Evolutionary conservation across 2,888 invertebrate species (phyloP), one percentile per base, ranked within the genome.

Genomic region (Caenorhabditis becei): DNA sequence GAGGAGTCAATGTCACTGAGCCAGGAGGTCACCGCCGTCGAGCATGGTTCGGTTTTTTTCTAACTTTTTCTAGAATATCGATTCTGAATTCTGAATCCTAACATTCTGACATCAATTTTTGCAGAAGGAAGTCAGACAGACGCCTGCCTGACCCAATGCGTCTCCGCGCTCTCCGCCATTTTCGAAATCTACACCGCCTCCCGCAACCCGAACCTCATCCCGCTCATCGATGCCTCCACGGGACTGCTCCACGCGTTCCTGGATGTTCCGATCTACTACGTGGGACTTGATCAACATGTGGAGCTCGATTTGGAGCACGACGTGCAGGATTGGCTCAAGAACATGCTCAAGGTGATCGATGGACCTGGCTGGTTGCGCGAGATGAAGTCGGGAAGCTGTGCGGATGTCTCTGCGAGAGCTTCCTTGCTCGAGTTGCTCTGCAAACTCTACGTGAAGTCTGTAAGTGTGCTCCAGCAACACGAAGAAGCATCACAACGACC

Each of bases 211-310:
- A 35, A 54, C 7, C 62, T 67, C n/a, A 71, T 85, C 11, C 77
- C 75, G 0, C 69, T 85, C 14, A 77, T 85, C 53, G 78, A 80
- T 63, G 53, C 80, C 61, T 71, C 69, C 65, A 83, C 74, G 16
- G 49, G 49, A 2, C 67, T 80, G 44, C 66, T 81, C 10, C 61
- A 79, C 44, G 54, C 62, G 0, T 90, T 91, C 77, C 79, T 88
- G 23, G 89, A 90, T 65, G 88, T 89, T 49, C 91, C 91, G 20
- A 77, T 89, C 49, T 91, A 87, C 69, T 86, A 87, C 61, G 37
- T 82, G 10, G 81, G 74, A 10, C 61, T 81, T 14, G 78, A 74
- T 10, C 32, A 59, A 37, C 41, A 63, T 26, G 71, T 61, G 23
- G 47, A 70, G 7, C 32, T 61, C 16, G 66, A 66, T 32, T 18